phyloP scores from a whole-genome alignment of 2,113 vertebrate species.

The Rhinoderma darwinii region DNA sequence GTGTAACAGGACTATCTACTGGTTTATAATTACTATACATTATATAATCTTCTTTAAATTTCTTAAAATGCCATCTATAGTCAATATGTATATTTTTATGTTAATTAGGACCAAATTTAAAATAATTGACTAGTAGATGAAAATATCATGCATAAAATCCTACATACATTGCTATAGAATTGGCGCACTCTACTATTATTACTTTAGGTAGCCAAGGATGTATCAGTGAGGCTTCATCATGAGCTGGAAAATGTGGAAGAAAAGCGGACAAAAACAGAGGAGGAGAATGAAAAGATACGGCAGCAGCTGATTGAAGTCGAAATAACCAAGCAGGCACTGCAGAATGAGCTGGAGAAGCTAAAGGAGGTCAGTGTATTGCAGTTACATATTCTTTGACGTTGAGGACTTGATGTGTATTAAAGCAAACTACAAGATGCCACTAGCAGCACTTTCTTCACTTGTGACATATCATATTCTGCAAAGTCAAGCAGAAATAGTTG shows the following conservation, averaged over 20 bases:
- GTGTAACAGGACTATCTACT: no score
- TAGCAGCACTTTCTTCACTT: not conserved
- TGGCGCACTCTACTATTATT: not conserved
- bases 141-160: not conserved
- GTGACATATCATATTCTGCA: conserved; percentile 7
- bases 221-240: conserved; percentile 95
- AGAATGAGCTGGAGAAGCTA: conserved; percentile 93
- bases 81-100: no score
- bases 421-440: not conserved
- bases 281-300: conserved; percentile 94
- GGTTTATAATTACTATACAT: not conserved
- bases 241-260: conserved; percentile 98
- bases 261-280: conserved; percentile 93
- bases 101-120: not conserved
- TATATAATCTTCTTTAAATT: not conserved
- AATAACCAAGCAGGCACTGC: conserved; percentile 92
- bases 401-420: not conserved
- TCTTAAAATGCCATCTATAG: not conserved
- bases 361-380: conserved; percentile 85
- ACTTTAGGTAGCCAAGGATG: conserved; percentile 94
- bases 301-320: conserved; percentile 96
- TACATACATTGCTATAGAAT: not conserved
- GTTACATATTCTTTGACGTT: not conserved
- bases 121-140: not conserved
- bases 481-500: not conserved